A percentile compares a stretch with the other conserved stretches of the same genome.
Conservation (phyloP, 2,797 vertebrate genomes). For the Sylvia borin region DNA sequence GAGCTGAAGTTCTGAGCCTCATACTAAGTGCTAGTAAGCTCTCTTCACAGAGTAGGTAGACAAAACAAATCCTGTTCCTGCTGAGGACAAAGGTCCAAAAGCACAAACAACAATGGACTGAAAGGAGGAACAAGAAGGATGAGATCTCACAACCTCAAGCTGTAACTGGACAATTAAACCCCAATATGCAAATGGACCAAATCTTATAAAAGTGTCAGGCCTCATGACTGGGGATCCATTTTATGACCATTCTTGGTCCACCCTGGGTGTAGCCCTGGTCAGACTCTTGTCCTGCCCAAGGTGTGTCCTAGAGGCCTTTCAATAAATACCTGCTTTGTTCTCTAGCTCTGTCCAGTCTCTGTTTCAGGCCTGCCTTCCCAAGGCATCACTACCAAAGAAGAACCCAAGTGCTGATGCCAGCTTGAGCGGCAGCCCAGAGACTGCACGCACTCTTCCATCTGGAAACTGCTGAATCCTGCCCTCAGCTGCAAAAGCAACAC, state of each 20-base stretch:
- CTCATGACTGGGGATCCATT: not conserved
- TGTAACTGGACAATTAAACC: not conserved
- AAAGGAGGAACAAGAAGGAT: not conserved
- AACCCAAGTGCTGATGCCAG: not conserved
- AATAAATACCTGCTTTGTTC: not conserved
- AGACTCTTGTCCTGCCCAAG: not conserved
- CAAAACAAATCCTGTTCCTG: not conserved
- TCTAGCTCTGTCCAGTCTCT: not conserved
- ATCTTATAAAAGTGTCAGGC: not conserved
- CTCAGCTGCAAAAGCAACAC: not conserved
- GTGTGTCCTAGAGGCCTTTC: not conserved
- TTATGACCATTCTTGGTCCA: not conserved
- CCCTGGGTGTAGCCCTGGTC: not conserved
- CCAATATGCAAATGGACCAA: not conserved
- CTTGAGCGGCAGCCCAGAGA: not conserved
- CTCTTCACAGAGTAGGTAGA: not conserved
- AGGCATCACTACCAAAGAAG: not conserved
- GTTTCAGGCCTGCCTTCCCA: not conserved
- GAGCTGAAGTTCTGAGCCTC: not conserved
- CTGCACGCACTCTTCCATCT: not conserved
- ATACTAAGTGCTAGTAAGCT: not conserved
- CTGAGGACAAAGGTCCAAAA: not conserved
- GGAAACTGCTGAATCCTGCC: not conserved
- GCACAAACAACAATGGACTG: not conserved
- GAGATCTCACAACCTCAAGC: not conserved